Evolutionary conservation across 2,797 vertebrate genomes (phyloP), one percentile per base, ranked within the genome.

Genomic region (Bradypodion pumilum): DNA sequence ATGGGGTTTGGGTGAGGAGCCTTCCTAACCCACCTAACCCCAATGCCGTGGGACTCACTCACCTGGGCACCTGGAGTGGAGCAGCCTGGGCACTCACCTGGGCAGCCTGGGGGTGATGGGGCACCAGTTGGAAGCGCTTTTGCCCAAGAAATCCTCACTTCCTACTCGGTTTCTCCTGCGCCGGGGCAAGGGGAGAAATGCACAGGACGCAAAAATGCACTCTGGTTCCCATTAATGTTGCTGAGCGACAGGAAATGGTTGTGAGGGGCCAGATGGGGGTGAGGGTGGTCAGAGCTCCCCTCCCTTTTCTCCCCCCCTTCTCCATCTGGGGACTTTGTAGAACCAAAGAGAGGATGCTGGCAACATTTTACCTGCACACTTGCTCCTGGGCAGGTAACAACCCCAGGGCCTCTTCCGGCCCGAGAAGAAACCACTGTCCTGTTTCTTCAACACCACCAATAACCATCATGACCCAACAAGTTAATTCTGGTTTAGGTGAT

Each of bases 181-280:
- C 86, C 15, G 52, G 82, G 85, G 81, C 74, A 76, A 85, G 23
- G 21, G 23, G 6, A 27, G 7, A 56, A 21, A 35, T 0, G 81
- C 75, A 84, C 68, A n/a, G 0, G 23, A 86, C 65, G 56, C 42
- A 40, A 9, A 91, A 92, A 84, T 88, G 92, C 91, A n/a, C 92
- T 95, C 95, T 96, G 97, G 94, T 96, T 91, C 93, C 93, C 94
- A 93, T 97, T 95, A 96, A 88, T 79, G 95, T 94, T 75, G 90
- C 93, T 32, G 83, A 79, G 88, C 92, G 92, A 95, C 95, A 96
- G 96, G 96, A 97, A 97, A 95, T 94, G 89, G 90, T 94, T 93
- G 49, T 78, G 84, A 90, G 89, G 90, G 92, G 2, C 52, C 49
- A n/a, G n/a, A n/a, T n/a, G n/a, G n/a, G n/a, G n/a, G n/a, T 56